Base-by-base conservation (phyloP, 64 coral and sea anemone species). In the Montipora sp. region DNA sequence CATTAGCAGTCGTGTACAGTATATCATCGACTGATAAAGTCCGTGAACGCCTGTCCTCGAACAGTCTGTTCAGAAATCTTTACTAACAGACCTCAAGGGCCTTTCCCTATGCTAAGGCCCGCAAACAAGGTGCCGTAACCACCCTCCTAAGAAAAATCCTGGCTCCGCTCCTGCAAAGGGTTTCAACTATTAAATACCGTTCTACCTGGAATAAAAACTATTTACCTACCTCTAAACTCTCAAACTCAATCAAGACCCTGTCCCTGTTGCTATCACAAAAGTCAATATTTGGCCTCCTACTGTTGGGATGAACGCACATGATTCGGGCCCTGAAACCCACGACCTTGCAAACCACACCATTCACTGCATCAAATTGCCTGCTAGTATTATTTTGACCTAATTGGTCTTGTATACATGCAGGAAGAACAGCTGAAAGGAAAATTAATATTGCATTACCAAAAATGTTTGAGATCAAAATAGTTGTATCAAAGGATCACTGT, bases 331-430 rank as follows among this genome's bases (percentile, higher is more conserved):
- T 71, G n/a, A 22, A 36, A 5, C 7, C 63, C 20, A 85, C 15
- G 16, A 65, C 82, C 18, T 85, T 85, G 47, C 82, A 85, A 85
- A 21, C 68, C 19, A 85, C 82, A n/a, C 82, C 82, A 48, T 18
- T 65, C 2, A 71, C 61, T 14, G 60, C 60, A 47, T 48, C 65
- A 48, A 85, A 69, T 46, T 85, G 61, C 19, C 19, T 70, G 43
- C 59, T n/a, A n/a, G 8, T 14, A 63, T 68, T 23, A 5, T 48
- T 63, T 47, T 65, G 51, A 66, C 22, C 19, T 23, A 21, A 24
- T 2, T 14, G 45, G 49, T 44, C 61, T 13, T 51, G 45, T 19
- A 36, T 47, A 19, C 6, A 15, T 49, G 46, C 13, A 78, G 14
- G 47, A 7, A 45, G 4, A 48, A 19, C 12, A 48, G 75, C 75